Percentiles rank a stretch among this genome's conserved stretches.
Evolutionary conservation across 2,888 invertebrate genomes (phyloP).

Genomic region (Schizaphis graminum): DNA sequence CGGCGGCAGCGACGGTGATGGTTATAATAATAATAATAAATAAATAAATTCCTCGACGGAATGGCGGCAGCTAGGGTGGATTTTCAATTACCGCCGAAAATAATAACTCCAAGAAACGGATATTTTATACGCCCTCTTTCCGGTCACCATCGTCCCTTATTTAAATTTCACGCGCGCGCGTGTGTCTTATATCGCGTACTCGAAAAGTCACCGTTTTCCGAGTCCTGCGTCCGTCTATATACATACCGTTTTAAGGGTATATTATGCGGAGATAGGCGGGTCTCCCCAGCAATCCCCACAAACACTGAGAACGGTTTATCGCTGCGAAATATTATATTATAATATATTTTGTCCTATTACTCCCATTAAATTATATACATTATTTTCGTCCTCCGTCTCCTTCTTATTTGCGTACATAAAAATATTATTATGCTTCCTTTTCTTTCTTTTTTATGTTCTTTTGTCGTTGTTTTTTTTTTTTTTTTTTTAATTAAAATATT

Average conservation of each 20-base stretch:
- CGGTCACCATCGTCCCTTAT: constrained; percentile 32
- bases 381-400: not conserved
- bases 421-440: constrained; percentile 2
- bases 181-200: constrained; percentile 30
- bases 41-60: constrained; percentile 33
- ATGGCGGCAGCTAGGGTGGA: constrained; percentile 8
- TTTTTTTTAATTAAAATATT: constrained; percentile 49
- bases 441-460: constrained; percentile 20
- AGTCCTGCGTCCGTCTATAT: not conserved
- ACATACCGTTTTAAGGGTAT: not conserved
- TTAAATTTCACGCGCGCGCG: constrained; percentile 27
- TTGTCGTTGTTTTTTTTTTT: not conserved
- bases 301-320: not conserved
- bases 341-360: constrained; percentile 22
- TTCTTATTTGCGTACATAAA: not conserved
- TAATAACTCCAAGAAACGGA: constrained; percentile 39
- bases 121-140: constrained; percentile 37
- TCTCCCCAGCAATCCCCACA: not conserved
- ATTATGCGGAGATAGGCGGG: not conserved
- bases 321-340: not conserved
- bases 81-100: constrained; percentile 58
- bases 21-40: constrained; percentile 9
- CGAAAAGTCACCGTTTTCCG: not conserved
- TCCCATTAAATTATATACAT: constrained; percentile 18
- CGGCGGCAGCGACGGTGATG: not conserved